phyloP scores from a whole-genome alignment of 1,140 invertebrate genomes.

The Gonatopus flavifemur region DNA sequence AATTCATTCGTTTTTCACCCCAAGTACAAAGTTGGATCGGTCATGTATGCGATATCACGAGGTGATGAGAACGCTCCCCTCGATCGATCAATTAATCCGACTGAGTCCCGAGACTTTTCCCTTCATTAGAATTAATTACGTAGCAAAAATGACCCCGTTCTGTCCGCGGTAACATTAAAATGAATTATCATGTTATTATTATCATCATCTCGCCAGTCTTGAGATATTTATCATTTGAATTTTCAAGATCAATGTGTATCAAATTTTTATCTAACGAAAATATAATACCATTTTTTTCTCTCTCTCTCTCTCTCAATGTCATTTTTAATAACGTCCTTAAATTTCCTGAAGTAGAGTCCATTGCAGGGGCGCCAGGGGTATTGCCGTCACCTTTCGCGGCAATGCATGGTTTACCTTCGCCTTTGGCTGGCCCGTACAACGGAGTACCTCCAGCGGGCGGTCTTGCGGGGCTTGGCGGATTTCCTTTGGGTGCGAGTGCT shows the following conservation, averaged over 20 bases:
- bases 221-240: too few species aligned
- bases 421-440: constrained; percentile 69
- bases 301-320: too few species aligned
- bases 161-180: constrained; percentile 11
- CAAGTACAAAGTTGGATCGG: too few species aligned
- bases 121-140: constrained; percentile 31
- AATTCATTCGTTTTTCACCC: too few species aligned
- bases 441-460: constrained; percentile 69
- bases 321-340: constrained; percentile 36
- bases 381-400: constrained; percentile 80
- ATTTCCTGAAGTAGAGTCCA: constrained; percentile 56
- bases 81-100: constrained; percentile 23
- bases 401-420: constrained; percentile 71
- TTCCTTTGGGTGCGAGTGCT: constrained; percentile 67
- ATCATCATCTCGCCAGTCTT: too few species aligned
- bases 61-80: too few species aligned
- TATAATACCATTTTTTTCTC: too few species aligned
- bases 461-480: constrained; percentile 72
- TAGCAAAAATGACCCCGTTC: constrained; percentile 13
- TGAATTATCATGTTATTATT: constrained; percentile 23
- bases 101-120: constrained; percentile 10
- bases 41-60: too few species aligned
- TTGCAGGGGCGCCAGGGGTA: constrained; percentile 74
- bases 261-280: too few species aligned
- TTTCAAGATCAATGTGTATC: too few species aligned